Evolutionary conservation across 2,113 vertebrate genomes (phyloP), one percentile per base, ranked within the genome.

Genomic region (Limanda limanda): DNA sequence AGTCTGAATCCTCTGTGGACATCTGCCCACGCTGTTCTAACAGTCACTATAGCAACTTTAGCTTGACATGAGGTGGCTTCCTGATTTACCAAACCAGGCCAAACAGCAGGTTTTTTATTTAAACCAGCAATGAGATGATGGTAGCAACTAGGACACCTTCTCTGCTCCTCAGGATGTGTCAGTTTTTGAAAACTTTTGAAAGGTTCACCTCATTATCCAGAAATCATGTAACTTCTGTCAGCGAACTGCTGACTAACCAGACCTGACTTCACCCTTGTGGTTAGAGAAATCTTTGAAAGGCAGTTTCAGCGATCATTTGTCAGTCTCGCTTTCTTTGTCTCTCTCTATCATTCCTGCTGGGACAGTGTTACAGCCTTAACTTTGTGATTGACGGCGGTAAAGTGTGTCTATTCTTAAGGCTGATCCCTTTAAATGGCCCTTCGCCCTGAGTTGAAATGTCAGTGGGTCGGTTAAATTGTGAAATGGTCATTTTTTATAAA

Each of bases 201-300:
- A 51, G 58, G 18, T 51, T 20, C 47, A 64, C 66, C 81, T 88
- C 75, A 83, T 88, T 91, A 82, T 81, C 70, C 48, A 56, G 31
- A 74, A 74, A 73, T 78, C 61, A 77, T 73, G 48, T 51, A 42
- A 67, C 64, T 2, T 68, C 23, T 10, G 24, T 72, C 68, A 63
- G 18, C 27, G 60, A 85, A 77, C 40, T 77, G 87, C 52, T 74
- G 78, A 76, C 58, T 35, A 37, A 73, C 47, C 47, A 68, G 64
- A 71, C 31, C 47, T 59, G 24, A 74, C 48, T 70, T 27, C 20
- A 52, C 55, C 42, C 21, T 64, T 24, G 14, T 78, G 69, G 65
- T 69, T 51, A 14, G 23, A 40, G 75, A 61, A 74, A 69, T 51
- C 71, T 74, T 40, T 42, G 35, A 25, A 24, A 54, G 60, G 62